Evolutionary conservation across 2,113 vertebrate species (phyloP).

Genomic region (Mungos mungo): DNA sequence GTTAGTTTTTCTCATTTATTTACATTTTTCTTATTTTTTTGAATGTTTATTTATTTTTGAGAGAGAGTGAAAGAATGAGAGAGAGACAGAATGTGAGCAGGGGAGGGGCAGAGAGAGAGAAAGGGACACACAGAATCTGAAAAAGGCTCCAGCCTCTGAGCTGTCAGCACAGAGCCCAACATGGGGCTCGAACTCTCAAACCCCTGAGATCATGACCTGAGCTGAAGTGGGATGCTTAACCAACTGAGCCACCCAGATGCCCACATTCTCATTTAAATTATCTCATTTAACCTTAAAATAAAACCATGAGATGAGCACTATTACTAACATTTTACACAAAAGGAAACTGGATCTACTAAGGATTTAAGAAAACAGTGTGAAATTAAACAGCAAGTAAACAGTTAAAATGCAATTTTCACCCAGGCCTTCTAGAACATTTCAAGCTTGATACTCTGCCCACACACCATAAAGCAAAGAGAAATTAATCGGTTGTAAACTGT

Average conservation of each 20-base stretch:
- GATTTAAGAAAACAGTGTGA: constrained; percentile 12
- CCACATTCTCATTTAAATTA: not conserved
- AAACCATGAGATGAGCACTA: not conserved
- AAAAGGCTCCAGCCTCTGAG: no score
- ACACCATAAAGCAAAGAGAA: not conserved
- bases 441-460: not conserved
- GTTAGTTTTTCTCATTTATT: not conserved
- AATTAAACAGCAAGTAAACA: not conserved
- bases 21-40: no score
- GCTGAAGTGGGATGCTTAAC: no score
- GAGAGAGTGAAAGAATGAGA: no score
- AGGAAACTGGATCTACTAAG: not conserved
- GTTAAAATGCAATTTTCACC: not conserved
- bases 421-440: not conserved
- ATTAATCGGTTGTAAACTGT: not conserved
- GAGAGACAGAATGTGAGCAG: no score
- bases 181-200: no score
- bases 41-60: no score
- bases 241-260: no score
- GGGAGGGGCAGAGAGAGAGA: no score
- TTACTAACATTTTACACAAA: not conserved
- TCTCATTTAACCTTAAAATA: constrained; percentile 1
- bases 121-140: no score
- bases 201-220: no score
- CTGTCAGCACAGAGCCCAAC: no score